Conservation (phyloP, 2,888 invertebrate species). For the Nomada fucata region DNA sequence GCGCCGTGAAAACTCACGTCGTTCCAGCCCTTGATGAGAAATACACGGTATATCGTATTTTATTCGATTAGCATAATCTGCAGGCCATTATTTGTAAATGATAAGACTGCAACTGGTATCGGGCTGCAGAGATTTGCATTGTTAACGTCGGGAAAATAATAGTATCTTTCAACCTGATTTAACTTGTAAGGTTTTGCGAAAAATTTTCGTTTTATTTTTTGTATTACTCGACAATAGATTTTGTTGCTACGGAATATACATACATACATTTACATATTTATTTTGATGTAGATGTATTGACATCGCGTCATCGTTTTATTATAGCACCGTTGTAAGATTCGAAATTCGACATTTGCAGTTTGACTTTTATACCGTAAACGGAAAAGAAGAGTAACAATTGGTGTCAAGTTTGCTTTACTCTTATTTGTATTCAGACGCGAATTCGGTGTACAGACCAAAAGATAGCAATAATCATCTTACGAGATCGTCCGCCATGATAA, state of each 20-base stretch:
- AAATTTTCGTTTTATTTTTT: too few relatives aligned
- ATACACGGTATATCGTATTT: background rate
- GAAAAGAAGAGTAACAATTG: background rate
- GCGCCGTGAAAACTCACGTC: slow-evolving; percentile 96
- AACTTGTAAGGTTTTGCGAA: too few relatives aligned
- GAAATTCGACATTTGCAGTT: too few relatives aligned
- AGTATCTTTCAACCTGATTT: too few relatives aligned
- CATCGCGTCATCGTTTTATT: background rate
- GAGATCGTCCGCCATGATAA: slow-evolving; percentile 82
- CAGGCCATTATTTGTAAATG: background rate
- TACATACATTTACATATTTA: background rate
- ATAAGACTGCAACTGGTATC: background rate
- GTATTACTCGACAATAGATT: too few relatives aligned
- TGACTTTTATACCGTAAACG: too few relatives aligned
- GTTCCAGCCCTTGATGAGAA: slow-evolving; percentile 90
- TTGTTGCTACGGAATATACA: too few relatives aligned
- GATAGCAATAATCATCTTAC: slow-evolving; percentile 38
- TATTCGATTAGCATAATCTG: background rate
- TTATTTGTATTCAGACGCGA: slow-evolving; percentile 6
- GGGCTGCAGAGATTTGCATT: background rate
- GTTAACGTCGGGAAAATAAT: too few relatives aligned
- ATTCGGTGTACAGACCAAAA: background rate
- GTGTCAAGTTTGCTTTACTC: slow-evolving; percentile 9
- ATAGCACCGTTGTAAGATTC: background rate
- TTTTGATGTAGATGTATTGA: background rate